Evolutionary conservation across 2,797 vertebrate genomes (phyloP).

Genomic region (Muscicapa comitata): DNA sequence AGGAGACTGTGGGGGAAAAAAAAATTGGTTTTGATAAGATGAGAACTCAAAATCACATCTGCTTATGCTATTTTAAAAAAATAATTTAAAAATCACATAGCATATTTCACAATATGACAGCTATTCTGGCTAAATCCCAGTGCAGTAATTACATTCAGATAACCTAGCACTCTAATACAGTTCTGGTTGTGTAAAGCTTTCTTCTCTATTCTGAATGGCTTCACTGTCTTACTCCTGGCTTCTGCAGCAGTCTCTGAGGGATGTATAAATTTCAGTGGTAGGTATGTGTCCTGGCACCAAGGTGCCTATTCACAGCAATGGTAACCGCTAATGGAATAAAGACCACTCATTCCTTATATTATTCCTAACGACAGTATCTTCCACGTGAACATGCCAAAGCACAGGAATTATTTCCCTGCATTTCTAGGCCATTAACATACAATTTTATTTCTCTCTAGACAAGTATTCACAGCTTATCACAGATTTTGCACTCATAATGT

Average conservation of each 20-base stretch:
- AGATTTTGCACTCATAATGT: neutral
- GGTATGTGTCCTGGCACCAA: fast-evolving
- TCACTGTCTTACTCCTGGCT: neutral
- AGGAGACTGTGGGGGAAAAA: neutral
- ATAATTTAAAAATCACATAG: neutral
- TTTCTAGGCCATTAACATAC: neutral
- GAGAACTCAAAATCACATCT: neutral
- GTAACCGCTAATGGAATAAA: neutral
- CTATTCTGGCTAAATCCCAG: neutral
- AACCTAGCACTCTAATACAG: neutral
- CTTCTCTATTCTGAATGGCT: neutral
- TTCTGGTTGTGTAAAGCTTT: neutral
- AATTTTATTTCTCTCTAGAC: neutral
- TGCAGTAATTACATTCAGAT: neutral
- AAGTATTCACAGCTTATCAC: neutral
- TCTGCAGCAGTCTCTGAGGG: neutral
- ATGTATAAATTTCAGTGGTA: neutral
- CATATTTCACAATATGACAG: neutral
- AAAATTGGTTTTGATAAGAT: neutral
- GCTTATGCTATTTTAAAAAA: neutral
- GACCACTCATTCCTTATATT: neutral
- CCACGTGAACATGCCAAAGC: fast-evolving
- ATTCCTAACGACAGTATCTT: neutral
- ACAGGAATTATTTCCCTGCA: neutral
- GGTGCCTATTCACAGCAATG: neutral